Evolutionary conservation across 1,140 invertebrate genomes (phyloP).

Genomic region (Ooceraea biroi): DNA sequence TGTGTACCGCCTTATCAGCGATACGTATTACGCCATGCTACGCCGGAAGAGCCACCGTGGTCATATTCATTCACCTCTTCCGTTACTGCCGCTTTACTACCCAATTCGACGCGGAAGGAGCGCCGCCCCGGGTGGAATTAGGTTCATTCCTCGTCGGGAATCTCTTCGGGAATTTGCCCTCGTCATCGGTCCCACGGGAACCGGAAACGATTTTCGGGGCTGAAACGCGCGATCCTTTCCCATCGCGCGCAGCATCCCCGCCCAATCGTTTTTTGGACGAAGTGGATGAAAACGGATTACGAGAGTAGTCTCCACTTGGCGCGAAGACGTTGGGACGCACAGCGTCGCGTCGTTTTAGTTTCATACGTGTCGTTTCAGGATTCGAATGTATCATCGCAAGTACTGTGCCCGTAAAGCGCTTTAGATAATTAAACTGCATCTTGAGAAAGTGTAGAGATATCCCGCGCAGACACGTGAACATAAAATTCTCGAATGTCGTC

Average conservation of each 20-base stretch:
- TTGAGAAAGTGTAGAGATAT: not conserved
- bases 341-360: not conserved
- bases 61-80: conserved; percentile 75
- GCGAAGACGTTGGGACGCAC: not conserved
- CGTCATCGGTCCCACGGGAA: conserved; percentile 75
- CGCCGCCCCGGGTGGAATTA: conserved; percentile 63
- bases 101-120: conserved; percentile 71
- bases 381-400: not conserved
- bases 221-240: conserved; percentile 35
- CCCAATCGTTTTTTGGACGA: conserved; percentile 50
- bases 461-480: not conserved
- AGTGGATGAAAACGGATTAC: conserved; percentile 56
- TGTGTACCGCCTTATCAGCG: conserved; percentile 58
- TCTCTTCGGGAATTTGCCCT: conserved; percentile 73
- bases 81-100: conserved; percentile 74
- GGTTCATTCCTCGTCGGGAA: conserved; percentile 71
- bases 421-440: not conserved
- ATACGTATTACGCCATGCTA: conserved; percentile 15
- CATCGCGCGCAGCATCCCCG: not conserved
- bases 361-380: not conserved
- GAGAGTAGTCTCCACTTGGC: conserved; percentile 39
- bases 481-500: not conserved
- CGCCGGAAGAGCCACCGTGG: conserved; percentile 48
- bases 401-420: conserved; percentile 13
- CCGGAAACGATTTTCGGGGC: conserved; percentile 66